phyloP scores from a whole-genome alignment of 2,797 vertebrate genomes.

The Dendrocincla tyrannina region DNA sequence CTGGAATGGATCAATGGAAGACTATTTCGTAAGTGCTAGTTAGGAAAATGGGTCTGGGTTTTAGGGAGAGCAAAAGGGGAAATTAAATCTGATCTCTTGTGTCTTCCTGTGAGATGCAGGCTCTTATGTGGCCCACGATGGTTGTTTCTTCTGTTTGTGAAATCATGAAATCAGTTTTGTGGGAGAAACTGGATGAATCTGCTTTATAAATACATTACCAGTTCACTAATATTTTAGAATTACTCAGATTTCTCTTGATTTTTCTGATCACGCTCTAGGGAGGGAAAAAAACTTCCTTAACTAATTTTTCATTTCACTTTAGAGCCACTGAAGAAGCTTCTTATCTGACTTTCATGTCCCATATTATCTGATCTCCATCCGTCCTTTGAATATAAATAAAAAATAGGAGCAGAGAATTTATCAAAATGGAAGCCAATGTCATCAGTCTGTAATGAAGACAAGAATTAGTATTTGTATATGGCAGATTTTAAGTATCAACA shows the following conservation, averaged over 20 bases:
- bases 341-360: neutral
- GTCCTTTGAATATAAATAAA: neutral
- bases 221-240: neutral
- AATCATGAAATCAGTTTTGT: neutral
- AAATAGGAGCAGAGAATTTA: neutral
- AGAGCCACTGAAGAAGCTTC: neutral
- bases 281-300: neutral
- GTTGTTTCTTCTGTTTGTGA: neutral
- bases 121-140: fast-evolving
- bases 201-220: neutral
- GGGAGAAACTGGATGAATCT: neutral
- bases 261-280: neutral
- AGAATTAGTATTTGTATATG: neutral
- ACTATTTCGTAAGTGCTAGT: neutral
- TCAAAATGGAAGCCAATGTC: neutral
- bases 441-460: neutral
- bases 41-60: neutral
- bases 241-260: neutral
- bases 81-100: neutral
- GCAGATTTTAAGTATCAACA: neutral
- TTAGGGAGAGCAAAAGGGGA: neutral
- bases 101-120: neutral
- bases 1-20: neutral
- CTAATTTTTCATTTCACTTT: neutral
- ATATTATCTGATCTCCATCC: neutral